These are phyloP conservation scores for Cydia splendana DNA, from an alignment of 1,140 invertebrate species.

Conservation along the genomic window DNA sequence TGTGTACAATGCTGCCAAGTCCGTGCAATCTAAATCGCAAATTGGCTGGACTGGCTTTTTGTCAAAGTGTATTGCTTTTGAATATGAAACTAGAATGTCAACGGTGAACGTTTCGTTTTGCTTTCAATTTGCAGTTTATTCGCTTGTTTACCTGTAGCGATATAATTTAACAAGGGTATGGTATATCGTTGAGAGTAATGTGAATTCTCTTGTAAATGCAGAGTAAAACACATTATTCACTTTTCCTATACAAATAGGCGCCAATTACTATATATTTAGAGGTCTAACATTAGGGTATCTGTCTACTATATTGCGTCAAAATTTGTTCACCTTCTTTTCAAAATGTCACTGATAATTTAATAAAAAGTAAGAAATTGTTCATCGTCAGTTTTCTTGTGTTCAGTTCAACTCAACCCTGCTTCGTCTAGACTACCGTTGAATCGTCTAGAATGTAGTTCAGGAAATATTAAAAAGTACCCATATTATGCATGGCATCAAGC, in stretches of 20 bases:
- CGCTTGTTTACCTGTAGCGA: not conserved
- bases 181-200: no score
- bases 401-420: no score
- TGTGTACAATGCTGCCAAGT: slow-evolving; percentile 21
- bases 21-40: slow-evolving; percentile 20
- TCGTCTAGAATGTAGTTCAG: slow-evolving; percentile 37
- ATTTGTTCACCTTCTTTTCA: no score
- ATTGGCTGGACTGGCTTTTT: slow-evolving; percentile 2
- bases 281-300: no score
- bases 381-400: no score
- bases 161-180: not conserved
- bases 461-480: slow-evolving; percentile 55
- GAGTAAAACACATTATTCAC: no score
- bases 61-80: slow-evolving; percentile 20
- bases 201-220: no score
- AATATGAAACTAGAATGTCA: slow-evolving; percentile 3
- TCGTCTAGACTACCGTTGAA: not conserved
- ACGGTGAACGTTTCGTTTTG: not conserved
- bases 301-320: no score
- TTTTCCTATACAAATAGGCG: no score
- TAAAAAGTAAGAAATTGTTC: no score
- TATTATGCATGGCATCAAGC: slow-evolving; percentile 53
- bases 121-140: not conserved
- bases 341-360: no score
- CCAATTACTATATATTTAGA: no score